These are phyloP conservation scores for Sycobia sp. DNA, from an alignment of 1,140 invertebrate species.

Conservation along the genomic window DNA sequence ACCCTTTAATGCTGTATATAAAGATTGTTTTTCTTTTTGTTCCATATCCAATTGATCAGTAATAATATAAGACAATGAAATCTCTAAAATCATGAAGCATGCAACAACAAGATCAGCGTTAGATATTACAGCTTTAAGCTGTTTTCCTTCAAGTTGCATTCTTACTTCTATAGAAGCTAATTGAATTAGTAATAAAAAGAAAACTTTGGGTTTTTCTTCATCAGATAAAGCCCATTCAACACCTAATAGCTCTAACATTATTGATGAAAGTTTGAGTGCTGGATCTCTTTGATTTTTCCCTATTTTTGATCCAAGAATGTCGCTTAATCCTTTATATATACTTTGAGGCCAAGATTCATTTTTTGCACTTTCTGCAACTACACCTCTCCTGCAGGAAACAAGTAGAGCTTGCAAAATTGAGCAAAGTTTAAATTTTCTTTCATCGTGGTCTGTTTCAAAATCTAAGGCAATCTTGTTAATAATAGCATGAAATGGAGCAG, in stretches of 20 bases:
- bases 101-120: conserved; percentile 79
- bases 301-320: conserved; percentile 86
- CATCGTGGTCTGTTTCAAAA: conserved; percentile 84
- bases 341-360: conserved; percentile 79
- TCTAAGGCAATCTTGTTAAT: conserved; percentile 83
- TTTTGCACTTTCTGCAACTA: conserved; percentile 65
- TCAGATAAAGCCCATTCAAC: conserved; percentile 81
- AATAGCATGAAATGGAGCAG: conserved; percentile 79
- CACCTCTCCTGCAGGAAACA: conserved; percentile 71
- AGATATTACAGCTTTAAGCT: conserved; percentile 75
- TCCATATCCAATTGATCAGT: conserved; percentile 82
- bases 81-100: conserved; percentile 84
- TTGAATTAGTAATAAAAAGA: conserved; percentile 84
- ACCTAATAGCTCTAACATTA: conserved; percentile 80
- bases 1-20: conserved; percentile 88
- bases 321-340: conserved; percentile 76
- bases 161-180: conserved; percentile 88
- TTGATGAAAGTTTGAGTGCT: conserved; percentile 80
- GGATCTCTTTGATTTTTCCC: conserved; percentile 86
- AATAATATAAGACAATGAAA: conserved; percentile 80
- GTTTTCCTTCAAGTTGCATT: conserved; percentile 88
- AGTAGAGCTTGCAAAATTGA: conserved; percentile 75
- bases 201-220: conserved; percentile 79
- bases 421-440: conserved; percentile 86
- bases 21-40: conserved; percentile 86